Conservation (phyloP, 2,888 invertebrate species). For the Oxyscelio sp. region DNA sequence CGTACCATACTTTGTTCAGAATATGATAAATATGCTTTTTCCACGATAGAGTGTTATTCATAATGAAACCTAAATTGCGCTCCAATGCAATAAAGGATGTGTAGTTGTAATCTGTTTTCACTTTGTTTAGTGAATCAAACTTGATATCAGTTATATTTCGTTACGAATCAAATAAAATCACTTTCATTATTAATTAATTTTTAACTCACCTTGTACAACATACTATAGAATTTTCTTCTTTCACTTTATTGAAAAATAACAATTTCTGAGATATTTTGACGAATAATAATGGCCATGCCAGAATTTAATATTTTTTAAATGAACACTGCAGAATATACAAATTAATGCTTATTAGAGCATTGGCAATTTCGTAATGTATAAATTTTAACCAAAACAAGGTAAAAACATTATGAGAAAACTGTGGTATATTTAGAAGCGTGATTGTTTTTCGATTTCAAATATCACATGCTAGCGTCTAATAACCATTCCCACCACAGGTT, state of each 20-base stretch:
- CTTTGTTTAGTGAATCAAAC: constrained; percentile 44
- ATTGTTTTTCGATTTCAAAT: constrained; percentile 61
- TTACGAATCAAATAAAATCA: constrained; percentile 4
- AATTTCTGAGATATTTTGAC: neutral
- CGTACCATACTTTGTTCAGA: constrained; percentile 12
- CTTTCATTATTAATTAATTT: neutral
- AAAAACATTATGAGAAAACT: constrained; percentile 40
- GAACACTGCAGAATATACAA: constrained; percentile 8
- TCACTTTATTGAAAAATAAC: too few relatives aligned
- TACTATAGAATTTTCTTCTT: too few relatives aligned
- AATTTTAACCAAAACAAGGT: constrained; percentile 21
- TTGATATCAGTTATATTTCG: constrained; percentile 26
- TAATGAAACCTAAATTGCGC: constrained; percentile 51
- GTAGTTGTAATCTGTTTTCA: constrained; percentile 33
- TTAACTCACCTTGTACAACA: too few relatives aligned
- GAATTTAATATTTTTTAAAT: neutral
- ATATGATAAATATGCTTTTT: constrained; percentile 51
- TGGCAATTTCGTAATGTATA: constrained; percentile 13
- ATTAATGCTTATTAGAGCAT: constrained; percentile 14
- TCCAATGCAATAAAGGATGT: constrained; percentile 30
- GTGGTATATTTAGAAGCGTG: constrained; percentile 40
- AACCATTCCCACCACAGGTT: constrained; percentile 44
- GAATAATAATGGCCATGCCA: neutral
- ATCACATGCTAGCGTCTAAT: constrained; percentile 49
- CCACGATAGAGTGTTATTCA: constrained; percentile 49